Base-by-base conservation (phyloP, 1,140 invertebrate species). In the Himalopsyche phryganea region DNA sequence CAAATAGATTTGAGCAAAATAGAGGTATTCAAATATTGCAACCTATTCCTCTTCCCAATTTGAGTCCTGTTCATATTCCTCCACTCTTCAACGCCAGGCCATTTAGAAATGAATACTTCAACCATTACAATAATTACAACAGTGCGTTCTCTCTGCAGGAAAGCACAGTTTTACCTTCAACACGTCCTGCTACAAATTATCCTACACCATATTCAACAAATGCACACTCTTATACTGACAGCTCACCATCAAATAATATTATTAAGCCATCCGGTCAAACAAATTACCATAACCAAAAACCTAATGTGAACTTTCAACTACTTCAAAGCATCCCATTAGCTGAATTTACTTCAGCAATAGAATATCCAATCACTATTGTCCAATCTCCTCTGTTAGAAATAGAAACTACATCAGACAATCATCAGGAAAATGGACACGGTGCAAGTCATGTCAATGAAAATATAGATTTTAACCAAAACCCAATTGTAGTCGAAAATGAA, bases 381-480 rank as follows among this genome's bases (percentile, higher is more conserved):
- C 80, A 84, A 60, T 84, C 84, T 28, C 83, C 83, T 50, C 63
- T 85, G 19, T 77, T 85, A 33, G 84, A 86, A 62, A 74, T 83
- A 42, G 71, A 74, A 48, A 65, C 70, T n/a, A 60, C 15, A 11
- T 58, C 65, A 36, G 72, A 71, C 64, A 58, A 60, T 45, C 70
- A 71, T 55, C 67, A 71, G 45, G 13, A 50, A 18, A 10, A 49
- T 28, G 23, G 35, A 11, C 33, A 55, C 28, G 28, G 50, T 45
- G 45, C 45, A 55, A 53, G 51, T 38, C 28, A 20, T 48, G 28
- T 53, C 44, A 49, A 23, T 48, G 50, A 20, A 48, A 42, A 11
- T 50, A 35, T 57, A 32, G 38, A 64, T 44, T 20, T 48, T 3
- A 59, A 57, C 52, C 46, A 19, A 17, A 51, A 64, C 40, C 62